Conservation (phyloP, 2,113 vertebrate species). For the Leptobrachium leishanense region DNA sequence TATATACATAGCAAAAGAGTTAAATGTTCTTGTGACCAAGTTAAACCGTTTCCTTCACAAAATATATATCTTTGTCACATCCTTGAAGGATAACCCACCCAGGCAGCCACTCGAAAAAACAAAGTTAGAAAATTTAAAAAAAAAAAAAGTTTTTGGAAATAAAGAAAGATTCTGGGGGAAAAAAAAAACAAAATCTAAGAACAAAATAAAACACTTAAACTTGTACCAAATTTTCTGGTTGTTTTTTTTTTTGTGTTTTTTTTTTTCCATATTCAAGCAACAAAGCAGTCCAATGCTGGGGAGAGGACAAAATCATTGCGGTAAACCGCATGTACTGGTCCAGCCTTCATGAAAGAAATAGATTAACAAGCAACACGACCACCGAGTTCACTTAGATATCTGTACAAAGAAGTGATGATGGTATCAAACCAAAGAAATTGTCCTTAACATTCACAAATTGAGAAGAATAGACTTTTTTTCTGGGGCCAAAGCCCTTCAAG, state of each 20-base stretch:
- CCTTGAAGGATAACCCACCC: slow-evolving; percentile 37
- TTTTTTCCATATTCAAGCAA: slow-evolving; percentile 29
- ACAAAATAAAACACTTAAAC: slow-evolving; percentile 16
- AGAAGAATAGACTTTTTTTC: slow-evolving; percentile 39
- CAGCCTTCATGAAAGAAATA: slow-evolving; percentile 54
- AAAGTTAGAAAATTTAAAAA: neutral
- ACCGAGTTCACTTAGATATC: slow-evolving; percentile 48
- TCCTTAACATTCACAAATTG: slow-evolving; percentile 52
- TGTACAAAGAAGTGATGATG: slow-evolving; percentile 51
- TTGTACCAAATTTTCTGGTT: slow-evolving; percentile 18
- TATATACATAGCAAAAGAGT: slow-evolving; percentile 46
- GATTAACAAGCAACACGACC: slow-evolving; percentile 46
- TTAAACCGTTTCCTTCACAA: slow-evolving; percentile 43
- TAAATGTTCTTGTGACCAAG: slow-evolving; percentile 27
- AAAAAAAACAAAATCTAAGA: neutral
- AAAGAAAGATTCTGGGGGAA: neutral
- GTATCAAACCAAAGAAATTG: slow-evolving; percentile 50
- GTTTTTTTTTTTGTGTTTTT: neutral
- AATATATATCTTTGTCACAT: slow-evolving; percentile 43
- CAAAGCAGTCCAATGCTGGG: slow-evolving; percentile 52
- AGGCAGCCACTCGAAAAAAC: slow-evolving; percentile 26
- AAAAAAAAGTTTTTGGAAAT: slow-evolving; percentile 18
- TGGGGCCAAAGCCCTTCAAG: slow-evolving; percentile 42
- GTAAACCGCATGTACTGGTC: slow-evolving; percentile 41
- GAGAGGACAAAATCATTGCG: slow-evolving; percentile 25